Evolutionary conservation across 1,140 invertebrate genomes (phyloP).

Genomic region (Tyrophagus putrescentiae): DNA sequence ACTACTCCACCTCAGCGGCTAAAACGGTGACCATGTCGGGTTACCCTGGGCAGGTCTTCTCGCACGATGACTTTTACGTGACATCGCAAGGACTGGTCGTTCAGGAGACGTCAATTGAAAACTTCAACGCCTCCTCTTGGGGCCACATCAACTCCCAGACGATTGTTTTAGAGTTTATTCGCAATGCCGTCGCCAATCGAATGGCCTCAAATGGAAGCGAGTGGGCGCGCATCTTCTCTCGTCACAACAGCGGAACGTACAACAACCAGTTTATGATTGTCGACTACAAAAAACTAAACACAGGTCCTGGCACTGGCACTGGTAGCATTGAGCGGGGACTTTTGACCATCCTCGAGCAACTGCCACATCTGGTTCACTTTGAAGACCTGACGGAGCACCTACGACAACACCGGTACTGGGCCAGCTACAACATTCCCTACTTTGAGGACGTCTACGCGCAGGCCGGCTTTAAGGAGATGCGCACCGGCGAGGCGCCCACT

Average conservation of each 20-base stretch:
- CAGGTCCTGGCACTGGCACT: no score
- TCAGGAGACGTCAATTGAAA: constrained; percentile 34
- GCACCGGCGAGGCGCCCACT: constrained; percentile 29
- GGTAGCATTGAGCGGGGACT: constrained; percentile 31
- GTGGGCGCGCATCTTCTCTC: constrained; percentile 29
- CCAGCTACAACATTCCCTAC: constrained; percentile 35
- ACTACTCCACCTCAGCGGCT: constrained; percentile 24
- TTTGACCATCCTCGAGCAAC: constrained; percentile 35
- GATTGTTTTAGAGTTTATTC: constrained; percentile 32
- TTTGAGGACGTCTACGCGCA: constrained; percentile 34
- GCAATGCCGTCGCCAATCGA: constrained; percentile 33
- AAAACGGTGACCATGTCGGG: constrained; percentile 12
- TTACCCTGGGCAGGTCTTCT: constrained; percentile 32
- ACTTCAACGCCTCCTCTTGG: constrained; percentile 30
- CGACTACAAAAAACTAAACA: constrained; percentile 33
- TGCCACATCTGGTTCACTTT: constrained; percentile 30
- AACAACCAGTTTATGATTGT: constrained; percentile 37
- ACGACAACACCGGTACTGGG: constrained; percentile 32
- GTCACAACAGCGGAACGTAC: constrained; percentile 34
- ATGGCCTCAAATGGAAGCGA: constrained; percentile 31
- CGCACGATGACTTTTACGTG: constrained; percentile 35
- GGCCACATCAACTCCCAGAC: constrained; percentile 28
- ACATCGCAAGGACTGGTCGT: constrained; percentile 32
- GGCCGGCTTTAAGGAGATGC: constrained; percentile 33
- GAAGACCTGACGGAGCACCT: constrained; percentile 31